Evolutionary conservation across 2,113 vertebrate genomes (phyloP).

Genomic region (Hypanus sabinus): DNA sequence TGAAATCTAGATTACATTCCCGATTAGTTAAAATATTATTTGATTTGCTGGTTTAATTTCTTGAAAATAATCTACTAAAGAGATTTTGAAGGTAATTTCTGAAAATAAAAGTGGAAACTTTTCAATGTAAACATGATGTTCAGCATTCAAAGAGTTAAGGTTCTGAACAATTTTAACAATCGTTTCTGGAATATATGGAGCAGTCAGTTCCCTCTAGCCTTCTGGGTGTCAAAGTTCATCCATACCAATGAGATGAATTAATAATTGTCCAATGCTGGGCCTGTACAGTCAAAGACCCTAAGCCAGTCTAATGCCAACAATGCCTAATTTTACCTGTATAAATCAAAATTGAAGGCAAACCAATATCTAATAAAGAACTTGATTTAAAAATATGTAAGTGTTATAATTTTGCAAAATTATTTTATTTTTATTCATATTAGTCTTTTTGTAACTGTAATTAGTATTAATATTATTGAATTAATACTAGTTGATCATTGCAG

Average conservation of each 20-base stretch:
- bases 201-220: neutral
- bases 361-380: neutral
- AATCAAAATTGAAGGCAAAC: neutral
- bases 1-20: neutral
- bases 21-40: neutral
- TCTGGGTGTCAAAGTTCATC: neutral
- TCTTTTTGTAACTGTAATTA: neutral
- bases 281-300: neutral
- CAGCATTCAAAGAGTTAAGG: neutral
- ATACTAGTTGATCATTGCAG: neutral
- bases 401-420: neutral
- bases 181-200: neutral
- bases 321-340: neutral
- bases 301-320: neutral
- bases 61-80: neutral
- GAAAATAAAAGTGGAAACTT: neutral
- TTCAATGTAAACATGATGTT: neutral
- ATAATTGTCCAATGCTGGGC: neutral
- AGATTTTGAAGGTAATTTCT: neutral
- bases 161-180: neutral
- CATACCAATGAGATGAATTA: neutral
- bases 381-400: neutral
- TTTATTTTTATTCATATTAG: neutral
- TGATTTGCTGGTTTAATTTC: neutral
- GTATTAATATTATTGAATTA: neutral